phyloP scores from a whole-genome alignment of 2,888 invertebrate genomes.

The Luperina testacea region DNA sequence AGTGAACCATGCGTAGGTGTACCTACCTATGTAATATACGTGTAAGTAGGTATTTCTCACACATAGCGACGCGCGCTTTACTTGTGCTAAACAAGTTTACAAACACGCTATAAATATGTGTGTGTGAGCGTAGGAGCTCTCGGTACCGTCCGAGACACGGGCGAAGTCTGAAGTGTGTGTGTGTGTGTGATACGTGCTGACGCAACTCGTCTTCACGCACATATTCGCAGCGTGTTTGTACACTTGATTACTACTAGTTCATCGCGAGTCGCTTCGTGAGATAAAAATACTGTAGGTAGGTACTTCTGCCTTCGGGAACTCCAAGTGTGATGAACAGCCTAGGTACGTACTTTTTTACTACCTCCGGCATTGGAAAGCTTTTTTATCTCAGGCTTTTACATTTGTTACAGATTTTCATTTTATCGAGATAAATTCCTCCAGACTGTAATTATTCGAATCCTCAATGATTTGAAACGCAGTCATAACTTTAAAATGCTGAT shows the following conservation, averaged over 20 bases:
- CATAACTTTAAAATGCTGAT: constrained; percentile 41
- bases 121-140: no score
- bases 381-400: constrained; percentile 20
- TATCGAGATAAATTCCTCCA: constrained; percentile 36
- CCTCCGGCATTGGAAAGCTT: background rate
- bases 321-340: background rate
- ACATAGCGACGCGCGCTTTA: no score
- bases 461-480: constrained; percentile 49
- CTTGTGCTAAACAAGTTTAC: no score
- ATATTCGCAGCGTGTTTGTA: no score
- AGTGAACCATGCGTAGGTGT: background rate
- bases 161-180: no score
- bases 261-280: background rate
- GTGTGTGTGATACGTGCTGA: no score
- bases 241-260: no score
- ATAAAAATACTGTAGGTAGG: background rate
- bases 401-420: constrained; percentile 39
- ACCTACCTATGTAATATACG: background rate
- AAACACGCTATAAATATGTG: no score
- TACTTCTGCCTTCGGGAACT: background rate
- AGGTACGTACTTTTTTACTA: background rate
- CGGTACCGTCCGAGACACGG: no score
- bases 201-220: no score
- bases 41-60: no score
- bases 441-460: constrained; percentile 51